Evolutionary conservation across 2,888 invertebrate species (phyloP), one percentile per base, ranked within the genome.

Genomic region (Epirrita christyi): DNA sequence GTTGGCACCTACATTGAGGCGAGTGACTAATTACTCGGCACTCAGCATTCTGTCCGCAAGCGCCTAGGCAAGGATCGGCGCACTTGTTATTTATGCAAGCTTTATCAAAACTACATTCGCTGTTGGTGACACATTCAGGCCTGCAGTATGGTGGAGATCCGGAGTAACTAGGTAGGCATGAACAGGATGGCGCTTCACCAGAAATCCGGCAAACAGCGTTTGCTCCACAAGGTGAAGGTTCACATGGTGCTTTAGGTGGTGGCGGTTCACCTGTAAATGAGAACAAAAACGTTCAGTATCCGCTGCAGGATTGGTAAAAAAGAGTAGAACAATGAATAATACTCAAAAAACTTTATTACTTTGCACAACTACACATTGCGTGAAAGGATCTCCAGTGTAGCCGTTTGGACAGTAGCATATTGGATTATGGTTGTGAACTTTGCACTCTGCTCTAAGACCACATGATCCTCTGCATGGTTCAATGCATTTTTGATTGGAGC

Each of bases 11-110:
- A 76, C 98, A 98, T 57, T 96, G 95, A 0, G 98, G 97, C 67
- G 96, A 96, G 81, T 98, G 98, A 79, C 97, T 97, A 50, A 97
- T 93, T 1, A 96, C 96, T 59, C 95, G 92, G 76, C 98, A 98
- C 50, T 94, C 87, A 0, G 98, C 96, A 54, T 94, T 94, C 61
- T 93, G 93, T 49, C 97, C 97, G 68, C 97, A 97, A 29, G 95
- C 94, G 40, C 96, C 96, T 2, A 95, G 93, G 71, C 97, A 97
- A 13, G 97, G 97, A 77, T 97, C 96, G 6, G 93, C 86, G 74
- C 97, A 97, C 81, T 95, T 96, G 59, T 94, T 94, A 74, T 96
- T 96, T 9, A 95, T 93, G 75, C 97, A 97, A 27, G 97, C 96
- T 68, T 93, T 94, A 73, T 96, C 93, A 64, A 94, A 94, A 49